Evolutionary conservation across 2,113 vertebrate genomes (phyloP).

Genomic region (Gobius niger): DNA sequence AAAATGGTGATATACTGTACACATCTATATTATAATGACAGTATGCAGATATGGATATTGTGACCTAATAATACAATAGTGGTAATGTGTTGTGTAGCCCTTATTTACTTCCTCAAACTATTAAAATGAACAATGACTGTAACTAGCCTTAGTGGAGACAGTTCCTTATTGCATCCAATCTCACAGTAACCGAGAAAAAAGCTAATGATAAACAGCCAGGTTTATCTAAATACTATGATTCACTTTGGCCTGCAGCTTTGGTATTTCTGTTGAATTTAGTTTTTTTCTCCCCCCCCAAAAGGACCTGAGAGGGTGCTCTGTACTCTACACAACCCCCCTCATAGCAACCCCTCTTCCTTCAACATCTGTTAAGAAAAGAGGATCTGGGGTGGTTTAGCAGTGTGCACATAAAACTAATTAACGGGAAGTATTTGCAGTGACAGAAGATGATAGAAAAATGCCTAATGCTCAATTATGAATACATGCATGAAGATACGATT

Average conservation of each 20-base stretch:
- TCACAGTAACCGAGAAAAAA: background rate
- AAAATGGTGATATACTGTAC: background rate
- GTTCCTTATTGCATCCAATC: background rate
- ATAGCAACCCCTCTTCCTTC: conserved; percentile 23
- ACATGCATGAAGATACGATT: conserved; percentile 7
- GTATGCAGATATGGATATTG: no score
- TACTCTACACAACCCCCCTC: conserved; percentile 52
- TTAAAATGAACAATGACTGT: background rate
- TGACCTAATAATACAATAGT: no score
- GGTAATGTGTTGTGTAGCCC: no score
- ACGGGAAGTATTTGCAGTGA: background rate
- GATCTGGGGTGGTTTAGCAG: conserved; percentile 14
- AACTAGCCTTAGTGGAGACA: background rate
- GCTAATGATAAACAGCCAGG: conserved; percentile 13
- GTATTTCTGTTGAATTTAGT: conserved; percentile 48
- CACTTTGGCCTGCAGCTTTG: conserved; percentile 37
- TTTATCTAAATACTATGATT: conserved; percentile 36
- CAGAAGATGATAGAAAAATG: background rate
- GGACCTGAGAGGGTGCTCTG: conserved; percentile 72
- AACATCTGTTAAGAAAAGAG: conserved; percentile 51
- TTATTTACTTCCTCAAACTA: background rate
- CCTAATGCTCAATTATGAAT: conserved; percentile 7
- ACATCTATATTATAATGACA: background rate
- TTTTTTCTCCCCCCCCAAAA: conserved; percentile 53
- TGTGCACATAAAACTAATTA: conserved; percentile 11